A percentile compares a stretch with the other conserved stretches of the same genome.
Conservation (phyloP, 2,797 vertebrate genomes). For the Emydoidea blandingii region DNA sequence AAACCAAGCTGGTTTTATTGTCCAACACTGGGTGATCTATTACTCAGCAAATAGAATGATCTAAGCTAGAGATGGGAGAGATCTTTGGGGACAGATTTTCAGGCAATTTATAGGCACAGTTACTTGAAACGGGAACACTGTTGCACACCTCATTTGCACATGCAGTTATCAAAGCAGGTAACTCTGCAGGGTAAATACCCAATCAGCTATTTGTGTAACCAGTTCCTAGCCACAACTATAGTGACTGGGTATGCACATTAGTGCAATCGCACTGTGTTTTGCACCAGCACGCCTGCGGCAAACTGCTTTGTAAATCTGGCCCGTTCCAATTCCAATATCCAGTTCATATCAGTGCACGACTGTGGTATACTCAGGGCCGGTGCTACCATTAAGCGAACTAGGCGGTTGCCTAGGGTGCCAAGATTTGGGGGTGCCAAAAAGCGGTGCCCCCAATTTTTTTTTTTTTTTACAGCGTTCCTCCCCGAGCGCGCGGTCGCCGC, state of each 20-base stretch:
- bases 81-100: slow-evolving; percentile 65
- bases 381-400: too few relatives aligned
- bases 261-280: slow-evolving; percentile 47
- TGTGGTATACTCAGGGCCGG: neutral
- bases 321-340: slow-evolving; percentile 45
- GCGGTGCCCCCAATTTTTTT: too few relatives aligned
- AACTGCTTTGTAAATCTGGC: slow-evolving; percentile 48
- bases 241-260: slow-evolving; percentile 57
- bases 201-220: slow-evolving; percentile 61
- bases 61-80: slow-evolving; percentile 48
- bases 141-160: slow-evolving; percentile 56
- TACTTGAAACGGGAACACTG: slow-evolving; percentile 36
- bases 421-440: too few relatives aligned
- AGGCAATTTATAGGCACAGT: slow-evolving; percentile 46
- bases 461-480: too few relatives aligned
- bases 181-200: slow-evolving; percentile 53
- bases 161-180: slow-evolving; percentile 53
- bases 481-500: too few relatives aligned
- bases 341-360: slow-evolving; percentile 22
- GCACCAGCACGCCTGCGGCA: slow-evolving; percentile 49
- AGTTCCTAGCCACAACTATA: slow-evolving; percentile 52
- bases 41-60: slow-evolving; percentile 65
- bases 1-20: neutral
- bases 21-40: slow-evolving; percentile 49
- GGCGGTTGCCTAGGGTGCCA: too few relatives aligned